phyloP scores from a whole-genome alignment of 2,888 invertebrate genomes.

The Heteromyza rotundicornis region DNA sequence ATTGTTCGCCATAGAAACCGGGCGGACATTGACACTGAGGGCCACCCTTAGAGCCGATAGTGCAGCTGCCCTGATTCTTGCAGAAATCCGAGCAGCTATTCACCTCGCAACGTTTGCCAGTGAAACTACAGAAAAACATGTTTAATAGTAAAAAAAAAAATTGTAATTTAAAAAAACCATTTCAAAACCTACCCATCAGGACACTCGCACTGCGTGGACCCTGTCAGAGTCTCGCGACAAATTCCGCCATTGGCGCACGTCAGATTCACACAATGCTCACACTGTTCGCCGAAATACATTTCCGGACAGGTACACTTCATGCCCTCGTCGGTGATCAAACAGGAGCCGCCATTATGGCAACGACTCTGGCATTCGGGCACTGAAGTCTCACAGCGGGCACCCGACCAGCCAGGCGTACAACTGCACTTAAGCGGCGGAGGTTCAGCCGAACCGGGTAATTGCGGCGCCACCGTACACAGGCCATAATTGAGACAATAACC shows the following conservation, averaged over 20 bases:
- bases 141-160: conserved; percentile 62
- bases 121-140: conserved; percentile 55
- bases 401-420: conserved; percentile 71
- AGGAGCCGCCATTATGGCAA: conserved; percentile 70
- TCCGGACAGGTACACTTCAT: conserved; percentile 66
- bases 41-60: conserved; percentile 56
- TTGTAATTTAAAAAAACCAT: background rate
- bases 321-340: conserved; percentile 60
- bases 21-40: conserved; percentile 55
- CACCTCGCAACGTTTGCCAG: conserved; percentile 69
- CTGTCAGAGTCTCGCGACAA: conserved; percentile 63
- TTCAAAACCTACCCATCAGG: conserved; percentile 63
- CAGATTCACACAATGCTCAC: conserved; percentile 67
- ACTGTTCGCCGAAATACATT: conserved; percentile 66
- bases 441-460: conserved; percentile 48
- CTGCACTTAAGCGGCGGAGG: conserved; percentile 64
- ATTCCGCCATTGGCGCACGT: conserved; percentile 70
- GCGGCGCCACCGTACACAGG: conserved; percentile 64
- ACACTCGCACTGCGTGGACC: conserved; percentile 65
- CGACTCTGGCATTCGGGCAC: conserved; percentile 66
- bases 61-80: conserved; percentile 65
- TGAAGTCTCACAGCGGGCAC: conserved; percentile 70
- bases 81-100: conserved; percentile 68
- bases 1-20: conserved; percentile 62
- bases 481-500: conserved; percentile 72